Evolutionary conservation across 1,140 invertebrate genomes (phyloP), one percentile per base, ranked within the genome.

Genomic region (Schlechtendalia chinensis): DNA sequence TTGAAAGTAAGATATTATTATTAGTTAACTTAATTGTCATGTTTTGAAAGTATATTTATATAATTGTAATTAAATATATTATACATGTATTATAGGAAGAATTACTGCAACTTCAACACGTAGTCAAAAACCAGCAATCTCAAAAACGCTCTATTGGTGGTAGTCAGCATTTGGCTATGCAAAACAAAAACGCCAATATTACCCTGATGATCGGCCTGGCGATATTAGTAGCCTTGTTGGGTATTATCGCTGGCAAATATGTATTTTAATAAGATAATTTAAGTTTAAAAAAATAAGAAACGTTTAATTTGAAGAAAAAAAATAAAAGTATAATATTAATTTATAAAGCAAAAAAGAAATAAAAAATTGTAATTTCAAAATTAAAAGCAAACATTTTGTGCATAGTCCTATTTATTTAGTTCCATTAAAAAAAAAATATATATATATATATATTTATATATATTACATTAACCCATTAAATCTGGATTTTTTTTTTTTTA

Each of bases 1-100:
- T 88, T 95, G 84, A 94, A 93, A 89, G 75, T 79, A 11, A 79
- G 58, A 45, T 79, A 24, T 45, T 61, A 24, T 45, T 61, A n/a
- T n/a, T 29, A n/a, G 32, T 39, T 39, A 4, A 39, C 8, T 39
- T 39, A 39, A 12, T 58, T 61, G 19, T 61, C 3, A 59, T n/a
- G 19, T 61, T 50, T 75, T 75, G 1, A 24, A 58, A 6, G 53
- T 6, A 3, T 59, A 54, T 75, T 61, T 59, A 5, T 59, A 5
- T 29, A 61, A 17, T 54, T 32, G 0, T 14, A 39, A 39, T 39
- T 39, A 39, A 39, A 39, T 39, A 39, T 39, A 39, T 39, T 39
- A n/a, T 71, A 10, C 19, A 50, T 67, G 14, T 19, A 12, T 63
- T 45, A 77, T 50, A 79, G 75, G 75, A 79, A 61, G 75, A 79